Evolutionary conservation across 53 echinoderm and acorn worm genomes (phyloP).

Genomic region (Antedon mediterranea): DNA sequence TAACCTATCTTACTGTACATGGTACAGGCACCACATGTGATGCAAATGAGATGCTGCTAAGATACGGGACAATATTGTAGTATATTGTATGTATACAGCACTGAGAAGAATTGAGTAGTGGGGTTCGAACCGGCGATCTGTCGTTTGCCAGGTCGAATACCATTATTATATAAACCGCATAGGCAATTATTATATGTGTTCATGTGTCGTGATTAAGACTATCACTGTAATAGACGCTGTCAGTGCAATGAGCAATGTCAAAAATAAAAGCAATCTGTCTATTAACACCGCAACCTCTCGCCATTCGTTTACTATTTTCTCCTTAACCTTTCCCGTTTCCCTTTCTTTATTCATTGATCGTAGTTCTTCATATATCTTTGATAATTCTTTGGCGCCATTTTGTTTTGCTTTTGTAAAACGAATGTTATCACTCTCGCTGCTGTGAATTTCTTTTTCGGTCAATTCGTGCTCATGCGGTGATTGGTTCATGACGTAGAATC

Average conservation of each 20-base stretch:
- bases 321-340: neutral
- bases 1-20: too few relatives aligned
- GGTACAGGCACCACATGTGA: too few relatives aligned
- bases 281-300: neutral
- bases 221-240: neutral
- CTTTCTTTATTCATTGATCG: neutral
- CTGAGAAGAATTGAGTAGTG: too few relatives aligned
- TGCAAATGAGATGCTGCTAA: too few relatives aligned
- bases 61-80: too few relatives aligned
- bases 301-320: neutral
- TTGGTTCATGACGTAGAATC: neutral
- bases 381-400: neutral
- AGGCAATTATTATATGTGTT: neutral
- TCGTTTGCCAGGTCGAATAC: too few relatives aligned
- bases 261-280: neutral
- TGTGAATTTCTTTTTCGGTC: neutral
- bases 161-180: too few relatives aligned
- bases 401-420: neutral
- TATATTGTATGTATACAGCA: too few relatives aligned
- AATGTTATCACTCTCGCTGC: neutral
- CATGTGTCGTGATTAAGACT: neutral
- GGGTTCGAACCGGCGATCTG: too few relatives aligned
- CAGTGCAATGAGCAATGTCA: neutral
- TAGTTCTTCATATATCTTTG: neutral
- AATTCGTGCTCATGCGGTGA: neutral